Evolutionary conservation across 2,797 vertebrate species (phyloP).

Genomic region (Cichlasoma orientale): DNA sequence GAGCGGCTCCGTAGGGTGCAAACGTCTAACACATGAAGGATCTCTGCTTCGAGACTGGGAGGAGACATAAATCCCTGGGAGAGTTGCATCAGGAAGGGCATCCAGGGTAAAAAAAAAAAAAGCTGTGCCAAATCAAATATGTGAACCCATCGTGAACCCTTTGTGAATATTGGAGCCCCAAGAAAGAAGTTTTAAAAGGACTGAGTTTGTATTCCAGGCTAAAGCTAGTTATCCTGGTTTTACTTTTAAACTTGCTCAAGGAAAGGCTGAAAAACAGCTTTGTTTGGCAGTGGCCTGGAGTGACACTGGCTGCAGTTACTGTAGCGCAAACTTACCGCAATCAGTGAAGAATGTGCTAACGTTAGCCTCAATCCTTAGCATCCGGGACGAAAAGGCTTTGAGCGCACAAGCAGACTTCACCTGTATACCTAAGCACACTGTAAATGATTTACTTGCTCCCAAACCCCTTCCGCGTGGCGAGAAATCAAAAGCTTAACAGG

Average conservation of each 20-base stretch:
- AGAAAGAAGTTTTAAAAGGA: too few relatives aligned
- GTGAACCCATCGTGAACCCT: background rate
- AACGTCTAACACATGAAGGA: background rate
- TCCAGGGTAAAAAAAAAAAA: background rate
- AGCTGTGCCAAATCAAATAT: background rate
- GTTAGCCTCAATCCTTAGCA: background rate
- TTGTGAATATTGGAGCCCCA: too few relatives aligned
- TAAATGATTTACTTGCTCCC: background rate
- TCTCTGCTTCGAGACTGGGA: background rate
- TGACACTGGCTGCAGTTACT: background rate
- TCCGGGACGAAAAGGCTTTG: background rate
- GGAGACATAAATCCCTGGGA: background rate
- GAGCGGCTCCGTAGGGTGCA: background rate
- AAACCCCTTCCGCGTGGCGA: background rate
- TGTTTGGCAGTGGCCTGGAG: background rate
- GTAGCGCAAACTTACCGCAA: background rate
- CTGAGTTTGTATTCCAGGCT: background rate
- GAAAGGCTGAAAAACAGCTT: too few relatives aligned
- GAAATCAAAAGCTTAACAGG: background rate
- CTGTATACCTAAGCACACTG: background rate
- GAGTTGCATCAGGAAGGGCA: background rate
- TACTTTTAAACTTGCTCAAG: too few relatives aligned
- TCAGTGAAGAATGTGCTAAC: background rate
- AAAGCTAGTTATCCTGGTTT: background rate
- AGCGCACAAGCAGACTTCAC: background rate